Evolutionary conservation across 2,888 invertebrate species (phyloP), one percentile per base, ranked within the genome.

Genomic region (Xylota sylvarum): DNA sequence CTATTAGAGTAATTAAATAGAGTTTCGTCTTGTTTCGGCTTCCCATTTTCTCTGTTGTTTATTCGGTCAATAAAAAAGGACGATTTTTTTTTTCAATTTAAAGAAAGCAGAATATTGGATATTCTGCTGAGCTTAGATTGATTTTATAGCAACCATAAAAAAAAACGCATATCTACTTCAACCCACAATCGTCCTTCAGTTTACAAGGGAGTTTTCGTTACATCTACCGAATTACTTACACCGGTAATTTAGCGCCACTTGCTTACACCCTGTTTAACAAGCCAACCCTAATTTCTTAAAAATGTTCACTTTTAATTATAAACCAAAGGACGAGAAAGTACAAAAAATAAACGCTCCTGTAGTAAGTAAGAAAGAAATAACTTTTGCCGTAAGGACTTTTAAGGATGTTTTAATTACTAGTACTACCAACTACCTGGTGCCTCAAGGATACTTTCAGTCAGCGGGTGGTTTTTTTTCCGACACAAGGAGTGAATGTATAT

Each of bases 171-270:
- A 46, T 65, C 52, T 27, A 6, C 35, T 14, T 46, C 43, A 30
- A n/a, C 50, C 52, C 35, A 60, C 32, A 43, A 17, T 58, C 65
- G 56, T 35, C 52, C 48, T 35, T 43, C 6, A 12, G 17, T 17
- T 9, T 52, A 55, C n/a, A 50, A 27, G 58, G 50, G 23, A 58
- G 64, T 70, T 50, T 65, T 77, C 76, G 70, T 81, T 81, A 72
- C 58, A 52, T 60, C 60, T 56, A 30, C 88, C 90, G 91, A 92
- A 92, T 92, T 92, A 92, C 92, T 91, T 92, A 90, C 91, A 91
- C 92, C 90, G 91, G 91, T 92, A 91, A 92, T 91, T 92, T 92
- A 91, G 91, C 91, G 90, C 90, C 92, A 92, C 92, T 92, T 91
- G 91, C 91, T 91, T 91, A 91, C 91, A 92, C 92, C 88, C 91